Evolutionary conservation across 2,797 vertebrate genomes (phyloP).

Genomic region (Pseudochromis fuscus): DNA sequence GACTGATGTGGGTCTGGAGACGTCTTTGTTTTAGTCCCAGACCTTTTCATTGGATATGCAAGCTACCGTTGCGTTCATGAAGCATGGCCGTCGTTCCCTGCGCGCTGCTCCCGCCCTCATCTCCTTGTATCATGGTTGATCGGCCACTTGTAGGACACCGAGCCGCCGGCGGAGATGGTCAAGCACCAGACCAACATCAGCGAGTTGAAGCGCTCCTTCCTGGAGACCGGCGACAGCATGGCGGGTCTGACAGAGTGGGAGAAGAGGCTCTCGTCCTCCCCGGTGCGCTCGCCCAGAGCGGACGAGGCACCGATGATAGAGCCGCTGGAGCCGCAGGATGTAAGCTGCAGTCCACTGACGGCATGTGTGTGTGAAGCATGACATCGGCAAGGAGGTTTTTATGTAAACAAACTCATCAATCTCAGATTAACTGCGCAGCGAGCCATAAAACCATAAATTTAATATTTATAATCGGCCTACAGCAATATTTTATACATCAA

Average conservation of each 20-base stretch:
- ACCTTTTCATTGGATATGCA: constrained; percentile 48
- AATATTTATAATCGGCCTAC: constrained; percentile 4
- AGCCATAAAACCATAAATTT: constrained; percentile 10
- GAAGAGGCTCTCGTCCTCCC: constrained; percentile 93
- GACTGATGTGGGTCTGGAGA: constrained; percentile 23
- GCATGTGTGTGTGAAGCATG: constrained; percentile 65
- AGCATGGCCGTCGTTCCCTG: constrained; percentile 68
- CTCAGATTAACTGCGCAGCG: neutral
- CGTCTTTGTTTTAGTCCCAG: neutral
- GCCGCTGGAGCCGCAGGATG: constrained; percentile 92
- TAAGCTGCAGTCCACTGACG: constrained; percentile 80
- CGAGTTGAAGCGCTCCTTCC: constrained; percentile 96
- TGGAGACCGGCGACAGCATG: constrained; percentile 87
- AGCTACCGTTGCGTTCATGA: constrained; percentile 54
- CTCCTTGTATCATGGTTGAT: constrained; percentile 77
- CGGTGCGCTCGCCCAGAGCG: constrained; percentile 79
- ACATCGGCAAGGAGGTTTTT: constrained; percentile 41
- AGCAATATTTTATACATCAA: neutral
- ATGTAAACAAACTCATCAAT: constrained; percentile 4
- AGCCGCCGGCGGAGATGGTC: constrained; percentile 89
- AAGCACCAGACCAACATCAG: constrained; percentile 96
- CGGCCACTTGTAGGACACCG: constrained; percentile 86
- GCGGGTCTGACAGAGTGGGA: constrained; percentile 92
- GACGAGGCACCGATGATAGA: constrained; percentile 94
- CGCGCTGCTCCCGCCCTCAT: constrained; percentile 48